Evolutionary conservation across 2,888 invertebrate genomes (phyloP).

Genomic region (Teinopalpus imperialis): DNA sequence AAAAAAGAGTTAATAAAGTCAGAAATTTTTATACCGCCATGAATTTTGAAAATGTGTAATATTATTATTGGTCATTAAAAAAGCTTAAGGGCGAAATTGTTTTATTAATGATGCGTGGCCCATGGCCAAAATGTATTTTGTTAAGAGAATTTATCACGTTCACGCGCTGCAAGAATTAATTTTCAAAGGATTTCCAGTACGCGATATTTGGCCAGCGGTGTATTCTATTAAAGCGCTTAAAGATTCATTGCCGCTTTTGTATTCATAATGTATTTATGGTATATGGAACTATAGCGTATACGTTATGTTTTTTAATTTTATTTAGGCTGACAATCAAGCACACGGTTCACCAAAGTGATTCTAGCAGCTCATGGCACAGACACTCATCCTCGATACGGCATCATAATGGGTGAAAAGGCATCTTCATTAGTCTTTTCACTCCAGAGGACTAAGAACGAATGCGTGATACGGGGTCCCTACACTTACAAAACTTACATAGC

Average conservation of each 20-base stretch:
- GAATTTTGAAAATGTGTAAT: constrained; percentile 11
- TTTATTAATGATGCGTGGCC: constrained; percentile 17
- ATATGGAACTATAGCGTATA: no score
- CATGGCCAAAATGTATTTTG: constrained; percentile 21
- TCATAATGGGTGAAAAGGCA: no score
- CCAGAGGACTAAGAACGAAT: no score
- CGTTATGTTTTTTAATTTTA: not conserved
- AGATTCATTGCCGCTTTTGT: constrained; percentile 2
- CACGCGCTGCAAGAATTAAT: constrained; percentile 21
- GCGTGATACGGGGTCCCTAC: no score
- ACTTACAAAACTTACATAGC: no score
- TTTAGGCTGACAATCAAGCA: no score
- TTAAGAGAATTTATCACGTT: constrained; percentile 22
- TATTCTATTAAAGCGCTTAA: constrained; percentile 11
- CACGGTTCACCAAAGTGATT: no score
- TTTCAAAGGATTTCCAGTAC: constrained; percentile 4
- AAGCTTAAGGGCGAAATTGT: constrained; percentile 14
- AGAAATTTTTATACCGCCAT: no score
- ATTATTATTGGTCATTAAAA: constrained; percentile 16
- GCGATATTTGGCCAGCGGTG: constrained; percentile 9
- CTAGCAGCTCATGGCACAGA: no score
- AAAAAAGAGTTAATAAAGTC: no score
- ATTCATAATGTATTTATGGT: not conserved
- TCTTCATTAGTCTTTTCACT: no score
- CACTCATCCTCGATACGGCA: no score